Percentiles rank a stretch among this genome's conserved stretches.
These are phyloP conservation scores for Pitangus sulphuratus DNA, from an alignment of 2,797 vertebrate genomes.

Conservation along the genomic window DNA sequence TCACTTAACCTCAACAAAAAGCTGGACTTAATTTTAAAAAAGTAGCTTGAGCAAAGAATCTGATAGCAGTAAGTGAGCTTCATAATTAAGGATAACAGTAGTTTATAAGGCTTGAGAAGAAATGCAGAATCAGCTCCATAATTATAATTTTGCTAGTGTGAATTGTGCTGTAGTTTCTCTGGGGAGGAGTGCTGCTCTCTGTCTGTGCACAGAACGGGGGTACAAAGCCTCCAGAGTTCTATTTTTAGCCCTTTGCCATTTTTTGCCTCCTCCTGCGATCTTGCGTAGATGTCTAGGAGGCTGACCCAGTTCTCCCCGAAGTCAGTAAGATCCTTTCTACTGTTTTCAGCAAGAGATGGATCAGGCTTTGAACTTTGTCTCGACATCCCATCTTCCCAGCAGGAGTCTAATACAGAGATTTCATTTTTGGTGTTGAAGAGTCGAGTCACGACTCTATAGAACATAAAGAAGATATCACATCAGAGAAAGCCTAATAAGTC, in stretches of 20 bases:
- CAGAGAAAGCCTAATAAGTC: constrained; percentile 18
- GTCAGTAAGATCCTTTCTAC: not conserved
- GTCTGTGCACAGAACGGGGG: not conserved
- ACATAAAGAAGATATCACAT: not conserved
- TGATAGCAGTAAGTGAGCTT: not conserved
- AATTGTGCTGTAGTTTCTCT: not conserved
- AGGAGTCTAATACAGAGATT: not conserved
- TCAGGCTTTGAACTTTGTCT: constrained; percentile 33
- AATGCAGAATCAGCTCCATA: not conserved
- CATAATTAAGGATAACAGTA: not conserved
- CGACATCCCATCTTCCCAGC: not conserved
- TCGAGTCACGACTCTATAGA: not conserved
- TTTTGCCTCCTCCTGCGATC: not conserved
- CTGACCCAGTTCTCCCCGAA: not conserved
- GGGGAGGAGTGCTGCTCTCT: not conserved
- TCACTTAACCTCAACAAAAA: constrained; percentile 27
- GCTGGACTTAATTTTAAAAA: not conserved
- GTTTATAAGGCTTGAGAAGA: not conserved
- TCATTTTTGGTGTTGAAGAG: not conserved
- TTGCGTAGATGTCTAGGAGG: not conserved
- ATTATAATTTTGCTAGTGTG: not conserved
- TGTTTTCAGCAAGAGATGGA: not conserved
- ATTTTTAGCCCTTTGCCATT: not conserved
- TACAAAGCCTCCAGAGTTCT: not conserved
- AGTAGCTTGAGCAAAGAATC: not conserved